Evolutionary conservation across 2,113 vertebrate species (phyloP).

Genomic region (Poeciliopsis prolifica): DNA sequence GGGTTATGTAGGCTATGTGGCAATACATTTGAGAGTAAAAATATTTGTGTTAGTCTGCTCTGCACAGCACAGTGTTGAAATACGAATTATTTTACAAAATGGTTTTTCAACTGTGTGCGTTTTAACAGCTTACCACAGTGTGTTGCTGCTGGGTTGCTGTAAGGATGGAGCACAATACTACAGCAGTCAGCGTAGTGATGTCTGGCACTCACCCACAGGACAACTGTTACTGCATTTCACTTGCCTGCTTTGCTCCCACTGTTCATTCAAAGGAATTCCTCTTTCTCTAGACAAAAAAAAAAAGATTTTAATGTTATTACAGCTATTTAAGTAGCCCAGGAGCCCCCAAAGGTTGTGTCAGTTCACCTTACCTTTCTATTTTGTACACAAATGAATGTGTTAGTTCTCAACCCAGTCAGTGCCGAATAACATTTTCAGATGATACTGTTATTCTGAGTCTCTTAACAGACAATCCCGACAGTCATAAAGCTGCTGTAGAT

Average conservation of each 20-base stretch:
- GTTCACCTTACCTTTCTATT: too few species aligned
- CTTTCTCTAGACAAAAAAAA: background rate
- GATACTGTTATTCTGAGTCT: too few species aligned
- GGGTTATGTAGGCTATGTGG: background rate
- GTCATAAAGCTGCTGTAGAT: too few species aligned
- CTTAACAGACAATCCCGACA: too few species aligned
- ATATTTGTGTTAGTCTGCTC: background rate
- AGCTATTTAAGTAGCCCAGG: background rate
- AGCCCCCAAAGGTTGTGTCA: too few species aligned
- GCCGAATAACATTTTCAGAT: too few species aligned
- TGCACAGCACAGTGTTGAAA: background rate
- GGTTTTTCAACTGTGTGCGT: background rate
- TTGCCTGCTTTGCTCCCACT: slow-evolving; percentile 18
- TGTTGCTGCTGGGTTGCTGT: slow-evolving; percentile 15
- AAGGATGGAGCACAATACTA: slow-evolving; percentile 30
- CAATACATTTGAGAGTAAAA: background rate
- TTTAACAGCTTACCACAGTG: slow-evolving; percentile 15
- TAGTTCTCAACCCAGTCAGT: too few species aligned
- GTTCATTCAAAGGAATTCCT: slow-evolving; percentile 12
- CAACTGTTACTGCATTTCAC: slow-evolving; percentile 45
- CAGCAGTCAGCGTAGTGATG: slow-evolving; percentile 42
- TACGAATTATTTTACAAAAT: background rate
- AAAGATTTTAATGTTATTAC: background rate
- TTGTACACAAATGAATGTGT: too few species aligned
- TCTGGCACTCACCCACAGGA: slow-evolving; percentile 53